Percentiles rank a stretch among this genome's conserved stretches.
Conservation (phyloP, 1,140 invertebrate genomes). For the Drosophila kanapiae region DNA sequence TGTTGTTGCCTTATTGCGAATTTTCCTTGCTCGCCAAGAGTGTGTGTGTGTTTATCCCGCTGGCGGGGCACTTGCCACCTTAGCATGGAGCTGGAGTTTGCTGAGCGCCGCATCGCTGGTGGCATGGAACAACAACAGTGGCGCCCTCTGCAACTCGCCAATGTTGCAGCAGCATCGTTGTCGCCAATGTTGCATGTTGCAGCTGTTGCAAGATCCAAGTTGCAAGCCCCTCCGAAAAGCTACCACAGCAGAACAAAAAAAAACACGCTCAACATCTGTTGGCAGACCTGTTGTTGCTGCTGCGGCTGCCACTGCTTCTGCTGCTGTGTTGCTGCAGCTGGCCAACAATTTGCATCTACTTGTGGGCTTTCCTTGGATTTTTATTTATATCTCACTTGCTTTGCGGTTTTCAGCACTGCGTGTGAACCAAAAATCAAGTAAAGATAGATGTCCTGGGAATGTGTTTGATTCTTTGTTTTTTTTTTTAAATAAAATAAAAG, state of each 20-base stretch:
- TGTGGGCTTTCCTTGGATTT: constrained; percentile 72
- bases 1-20: constrained; percentile 53
- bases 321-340: constrained; percentile 55
- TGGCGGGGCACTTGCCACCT: constrained; percentile 54
- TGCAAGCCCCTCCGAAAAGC: neutral
- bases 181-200: constrained; percentile 78
- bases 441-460: constrained; percentile 10
- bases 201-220: constrained; percentile 65
- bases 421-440: constrained; percentile 58
- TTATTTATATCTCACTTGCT: constrained; percentile 25
- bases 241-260: neutral
- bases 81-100: constrained; percentile 42
- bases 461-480: neutral
- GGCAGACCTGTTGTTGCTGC: constrained; percentile 47
- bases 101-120: constrained; percentile 81
- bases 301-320: constrained; percentile 23
- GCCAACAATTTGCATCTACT: constrained; percentile 70
- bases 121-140: constrained; percentile 85
- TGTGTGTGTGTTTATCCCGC: constrained; percentile 53
- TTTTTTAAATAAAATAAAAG: neutral
- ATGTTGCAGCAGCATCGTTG: constrained; percentile 75
- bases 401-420: constrained; percentile 51
- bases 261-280: constrained; percentile 68
- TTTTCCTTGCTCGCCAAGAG: constrained; percentile 56
- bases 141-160: constrained; percentile 75